Evolutionary conservation across 1,140 invertebrate species (phyloP).

Genomic region (Bombus terrestris): DNA sequence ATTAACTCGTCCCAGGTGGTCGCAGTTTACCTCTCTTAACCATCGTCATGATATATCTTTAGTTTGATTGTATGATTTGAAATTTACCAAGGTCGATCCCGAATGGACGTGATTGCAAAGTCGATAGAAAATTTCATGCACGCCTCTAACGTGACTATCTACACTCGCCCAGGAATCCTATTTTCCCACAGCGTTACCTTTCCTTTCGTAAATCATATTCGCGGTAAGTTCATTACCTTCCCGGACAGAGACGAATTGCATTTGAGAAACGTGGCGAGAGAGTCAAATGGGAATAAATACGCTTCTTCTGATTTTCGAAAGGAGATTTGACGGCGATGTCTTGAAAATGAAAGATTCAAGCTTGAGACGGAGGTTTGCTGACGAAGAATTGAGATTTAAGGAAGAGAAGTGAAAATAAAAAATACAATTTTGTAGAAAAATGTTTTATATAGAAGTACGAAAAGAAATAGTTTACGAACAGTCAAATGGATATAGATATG

Average conservation of each 20-base stretch:
- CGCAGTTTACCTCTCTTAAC: slow-evolving; percentile 1
- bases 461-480: neutral
- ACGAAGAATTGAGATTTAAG: neutral
- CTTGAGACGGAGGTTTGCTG: neutral
- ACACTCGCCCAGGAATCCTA: neutral
- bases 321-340: neutral
- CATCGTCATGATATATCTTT: neutral
- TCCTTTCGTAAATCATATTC: slow-evolving; percentile 30
- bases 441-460: no score
- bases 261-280: slow-evolving; percentile 9
- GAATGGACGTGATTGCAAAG: neutral
- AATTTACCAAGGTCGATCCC: neutral
- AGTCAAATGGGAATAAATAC: slow-evolving; percentile 12
- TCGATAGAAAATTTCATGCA: neutral
- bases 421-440: neutral
- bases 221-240: slow-evolving; percentile 14
- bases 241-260: slow-evolving; percentile 11
- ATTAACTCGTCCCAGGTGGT: neutral
- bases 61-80: neutral
- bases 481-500: neutral
- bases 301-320: neutral
- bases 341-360: neutral
- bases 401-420: neutral
- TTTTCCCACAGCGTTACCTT: neutral
- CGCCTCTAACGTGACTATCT: neutral